Evolutionary conservation across 2,113 vertebrate genomes (phyloP), one percentile per base, ranked within the genome.

Genomic region (Capricornis sumatraensis): DNA sequence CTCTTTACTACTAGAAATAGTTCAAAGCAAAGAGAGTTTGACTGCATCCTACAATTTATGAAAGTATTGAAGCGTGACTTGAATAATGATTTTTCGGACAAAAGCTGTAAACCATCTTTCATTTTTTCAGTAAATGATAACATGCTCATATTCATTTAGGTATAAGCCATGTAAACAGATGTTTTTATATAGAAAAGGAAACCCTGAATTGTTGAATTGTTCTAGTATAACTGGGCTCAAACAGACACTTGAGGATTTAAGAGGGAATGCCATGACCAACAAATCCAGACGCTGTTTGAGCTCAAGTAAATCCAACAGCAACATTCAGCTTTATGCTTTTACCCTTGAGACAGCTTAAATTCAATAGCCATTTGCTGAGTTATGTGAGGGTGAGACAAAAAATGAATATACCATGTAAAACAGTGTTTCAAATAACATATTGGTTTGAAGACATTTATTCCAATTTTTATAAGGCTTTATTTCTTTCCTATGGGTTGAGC

Each of bases 251-350:
- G 96, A 89, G 36, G 95, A 91, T 98, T 99, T 98, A 98, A 98
- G 96, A 97, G 90, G 96, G 95, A 89, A 97, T 98, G 96, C 96
- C 95, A 97, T 89, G 97, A 96, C 95, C 98, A 98, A 97, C 95
- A 99, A 98, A 99, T 98, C 97, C 97, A 98, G 95, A 79, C 50
- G 88, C 96, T 96, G 95, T 98, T 98, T 96, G 98, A 98, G 94
- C 98, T 98, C 90, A 93, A 82, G 94, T 98, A 98, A 98, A 99
- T 99, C 98, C 98, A 98, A 98, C 78, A 98, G 98, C 99, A 99
- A 99, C 98, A 98, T 98, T 98, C 96, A 98, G 93, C 97, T 98
- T 98, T 94, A 97, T 87, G 78, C 95, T 97, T 98, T 98, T 97
- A 97, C 98, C 97, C 96, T 97, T 53, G 97, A 98, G 98, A 99